These are phyloP conservation scores for Caenorhabditis tropicalis DNA, from an alignment of 1,140 invertebrate genomes.

Conservation along the genomic window DNA sequence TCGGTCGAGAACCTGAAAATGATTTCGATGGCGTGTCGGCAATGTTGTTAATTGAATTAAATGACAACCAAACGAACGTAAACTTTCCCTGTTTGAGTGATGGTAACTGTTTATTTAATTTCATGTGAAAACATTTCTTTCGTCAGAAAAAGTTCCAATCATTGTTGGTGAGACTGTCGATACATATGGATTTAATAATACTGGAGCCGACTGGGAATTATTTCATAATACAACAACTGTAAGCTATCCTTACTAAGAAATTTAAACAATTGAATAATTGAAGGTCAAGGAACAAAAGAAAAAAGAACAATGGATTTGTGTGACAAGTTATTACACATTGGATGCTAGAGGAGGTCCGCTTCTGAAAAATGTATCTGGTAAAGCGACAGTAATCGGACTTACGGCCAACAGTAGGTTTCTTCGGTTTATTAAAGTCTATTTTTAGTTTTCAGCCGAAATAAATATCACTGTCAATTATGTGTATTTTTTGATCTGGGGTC, in stretches of 20 bases:
- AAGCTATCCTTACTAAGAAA: too few relatives aligned
- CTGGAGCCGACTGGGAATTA: too few relatives aligned
- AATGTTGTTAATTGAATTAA: neutral
- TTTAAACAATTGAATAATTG: too few relatives aligned
- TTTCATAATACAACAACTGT: too few relatives aligned
- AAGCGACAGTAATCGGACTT: neutral
- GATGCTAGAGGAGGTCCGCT: neutral
- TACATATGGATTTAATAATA: too few relatives aligned
- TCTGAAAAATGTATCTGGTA: neutral
- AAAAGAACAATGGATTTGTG: neutral
- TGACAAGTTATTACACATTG: neutral
- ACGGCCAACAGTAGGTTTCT: neutral
- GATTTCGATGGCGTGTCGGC: neutral
- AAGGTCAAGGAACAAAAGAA: too few relatives aligned
- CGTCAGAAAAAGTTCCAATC: too few relatives aligned
- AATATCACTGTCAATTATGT: neutral
- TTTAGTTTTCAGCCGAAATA: neutral
- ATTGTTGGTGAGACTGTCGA: too few relatives aligned
- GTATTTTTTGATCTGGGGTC: neutral
- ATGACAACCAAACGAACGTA: neutral
- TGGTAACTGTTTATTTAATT: too few relatives aligned
- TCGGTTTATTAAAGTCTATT: neutral
- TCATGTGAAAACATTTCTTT: too few relatives aligned
- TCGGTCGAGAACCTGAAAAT: too few relatives aligned
- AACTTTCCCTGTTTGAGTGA: too few relatives aligned